A percentile compares a stretch with the other conserved stretches of the same genome.
Evolutionary conservation across 2,888 invertebrate species (phyloP).

Genomic region (Xanthorhoe spadicearia): DNA sequence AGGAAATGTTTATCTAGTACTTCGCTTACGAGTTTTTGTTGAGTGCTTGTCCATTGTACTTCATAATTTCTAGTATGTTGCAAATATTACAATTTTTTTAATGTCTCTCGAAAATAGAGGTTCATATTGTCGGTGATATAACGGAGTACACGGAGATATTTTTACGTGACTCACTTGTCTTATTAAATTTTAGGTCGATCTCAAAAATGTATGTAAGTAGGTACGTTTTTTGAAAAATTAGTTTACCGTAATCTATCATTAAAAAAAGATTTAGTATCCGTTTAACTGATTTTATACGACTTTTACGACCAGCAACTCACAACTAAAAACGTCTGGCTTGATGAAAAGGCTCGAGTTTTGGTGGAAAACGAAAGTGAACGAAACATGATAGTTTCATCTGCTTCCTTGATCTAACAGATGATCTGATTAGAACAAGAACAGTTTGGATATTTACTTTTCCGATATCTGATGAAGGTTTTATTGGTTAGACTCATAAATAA

Average conservation of each 20-base stretch:
- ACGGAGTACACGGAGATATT: too few relatives aligned
- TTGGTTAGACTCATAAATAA: not conserved
- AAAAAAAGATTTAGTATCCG: not conserved
- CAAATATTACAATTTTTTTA: not conserved
- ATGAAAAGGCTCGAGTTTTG: not conserved
- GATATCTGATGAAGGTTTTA: conserved; percentile 1
- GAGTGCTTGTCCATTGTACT: conserved; percentile 45
- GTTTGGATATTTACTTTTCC: not conserved
- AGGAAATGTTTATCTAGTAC: conserved; percentile 75
- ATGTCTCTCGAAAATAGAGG: too few relatives aligned
- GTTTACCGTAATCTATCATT: too few relatives aligned
- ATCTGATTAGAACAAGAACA: not conserved
- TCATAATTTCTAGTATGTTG: not conserved
- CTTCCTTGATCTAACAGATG: not conserved
- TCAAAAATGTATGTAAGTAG: too few relatives aligned
- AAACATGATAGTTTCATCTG: not conserved
- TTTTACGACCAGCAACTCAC: not conserved
- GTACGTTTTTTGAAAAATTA: too few relatives aligned
- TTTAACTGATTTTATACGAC: not conserved
- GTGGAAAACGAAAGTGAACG: not conserved
- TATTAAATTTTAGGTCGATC: too few relatives aligned
- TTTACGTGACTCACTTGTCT: too few relatives aligned
- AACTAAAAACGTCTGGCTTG: not conserved
- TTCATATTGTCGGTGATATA: too few relatives aligned
- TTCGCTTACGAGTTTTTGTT: conserved; percentile 55